Conservation (phyloP, 2,113 vertebrate genomes). For the Ariopsis seemanni region DNA sequence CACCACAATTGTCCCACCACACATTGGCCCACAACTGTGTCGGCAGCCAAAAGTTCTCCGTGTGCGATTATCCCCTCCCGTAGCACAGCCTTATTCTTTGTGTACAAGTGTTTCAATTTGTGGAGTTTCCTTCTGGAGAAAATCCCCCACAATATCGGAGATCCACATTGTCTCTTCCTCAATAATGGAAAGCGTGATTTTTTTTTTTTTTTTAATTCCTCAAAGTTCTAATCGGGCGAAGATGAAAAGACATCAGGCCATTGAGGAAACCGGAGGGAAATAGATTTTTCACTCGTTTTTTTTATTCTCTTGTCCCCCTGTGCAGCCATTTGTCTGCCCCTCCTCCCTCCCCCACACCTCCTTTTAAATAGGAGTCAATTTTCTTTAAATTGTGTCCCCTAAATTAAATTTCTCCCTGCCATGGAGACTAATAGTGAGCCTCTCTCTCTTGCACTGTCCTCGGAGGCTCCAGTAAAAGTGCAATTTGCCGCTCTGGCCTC, state of each 20-base stretch:
- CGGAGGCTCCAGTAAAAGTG: constrained; percentile 21
- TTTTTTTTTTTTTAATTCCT: constrained; percentile 70
- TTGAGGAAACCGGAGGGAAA: constrained; percentile 76
- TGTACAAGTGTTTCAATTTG: constrained; percentile 84
- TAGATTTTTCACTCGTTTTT: constrained; percentile 68
- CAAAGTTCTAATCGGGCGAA: constrained; percentile 74
- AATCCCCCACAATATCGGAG: constrained; percentile 69
- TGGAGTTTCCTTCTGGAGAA: constrained; percentile 64
- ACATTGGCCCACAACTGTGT: constrained; percentile 78
- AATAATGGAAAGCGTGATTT: constrained; percentile 70
- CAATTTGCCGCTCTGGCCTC: constrained; percentile 13
- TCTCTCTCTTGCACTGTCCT: constrained; percentile 9
- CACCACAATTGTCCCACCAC: constrained; percentile 87
- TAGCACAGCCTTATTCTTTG: constrained; percentile 84
- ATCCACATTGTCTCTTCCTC: constrained; percentile 75
- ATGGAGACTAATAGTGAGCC: constrained; percentile 23
- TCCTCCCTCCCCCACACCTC: background rate
- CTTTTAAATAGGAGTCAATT: constrained; percentile 68
- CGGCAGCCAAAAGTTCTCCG: constrained; percentile 89
- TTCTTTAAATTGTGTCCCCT: constrained; percentile 67
- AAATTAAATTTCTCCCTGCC: constrained; percentile 55
- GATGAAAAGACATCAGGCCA: constrained; percentile 74
- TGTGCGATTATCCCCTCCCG: constrained; percentile 83
- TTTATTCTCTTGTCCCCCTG: constrained; percentile 51
- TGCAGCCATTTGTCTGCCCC: constrained; percentile 52